Evolutionary conservation across 92 coral and sea anemone genomes (phyloP).

Genomic region (Paramuricea clavata): DNA sequence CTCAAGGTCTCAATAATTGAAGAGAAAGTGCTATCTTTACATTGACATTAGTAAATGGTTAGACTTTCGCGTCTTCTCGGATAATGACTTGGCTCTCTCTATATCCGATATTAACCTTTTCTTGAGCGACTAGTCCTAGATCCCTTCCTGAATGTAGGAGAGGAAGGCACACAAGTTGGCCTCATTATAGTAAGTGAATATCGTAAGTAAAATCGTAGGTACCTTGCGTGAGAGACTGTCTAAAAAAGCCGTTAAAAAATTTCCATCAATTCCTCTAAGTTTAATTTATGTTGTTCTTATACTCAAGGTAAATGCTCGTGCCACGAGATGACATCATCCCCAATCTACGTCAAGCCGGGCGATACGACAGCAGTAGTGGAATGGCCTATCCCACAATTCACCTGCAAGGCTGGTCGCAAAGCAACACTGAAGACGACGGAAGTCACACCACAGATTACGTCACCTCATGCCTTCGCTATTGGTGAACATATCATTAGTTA

Average conservation of each 20-base stretch:
- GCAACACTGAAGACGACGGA: neutral
- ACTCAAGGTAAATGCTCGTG: conserved; percentile 3
- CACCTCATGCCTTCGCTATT: neutral
- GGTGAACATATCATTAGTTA: neutral
- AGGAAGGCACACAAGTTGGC: no score
- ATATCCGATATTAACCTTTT: no score
- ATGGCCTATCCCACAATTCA: conserved; percentile 11
- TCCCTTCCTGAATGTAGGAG: no score
- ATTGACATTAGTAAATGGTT: no score
- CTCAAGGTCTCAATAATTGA: no score
- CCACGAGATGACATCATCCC: neutral
- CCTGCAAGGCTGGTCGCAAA: conserved; percentile 4
- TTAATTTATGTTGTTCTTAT: neutral
- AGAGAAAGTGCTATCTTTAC: no score
- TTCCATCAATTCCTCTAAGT: neutral
- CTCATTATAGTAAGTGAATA: no score
- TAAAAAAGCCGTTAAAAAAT: neutral
- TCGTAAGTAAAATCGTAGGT: no score
- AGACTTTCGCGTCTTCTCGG: no score
- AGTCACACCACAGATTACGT: neutral
- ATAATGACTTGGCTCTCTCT: no score
- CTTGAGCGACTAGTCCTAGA: no score
- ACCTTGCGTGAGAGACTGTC: no score
- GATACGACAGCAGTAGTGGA: conserved; percentile 14
- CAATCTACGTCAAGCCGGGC: conserved; percentile 8